These are phyloP conservation scores for Brachyrhaphis roseni DNA, from an alignment of 2,797 vertebrate genomes.

Conservation along the genomic window DNA sequence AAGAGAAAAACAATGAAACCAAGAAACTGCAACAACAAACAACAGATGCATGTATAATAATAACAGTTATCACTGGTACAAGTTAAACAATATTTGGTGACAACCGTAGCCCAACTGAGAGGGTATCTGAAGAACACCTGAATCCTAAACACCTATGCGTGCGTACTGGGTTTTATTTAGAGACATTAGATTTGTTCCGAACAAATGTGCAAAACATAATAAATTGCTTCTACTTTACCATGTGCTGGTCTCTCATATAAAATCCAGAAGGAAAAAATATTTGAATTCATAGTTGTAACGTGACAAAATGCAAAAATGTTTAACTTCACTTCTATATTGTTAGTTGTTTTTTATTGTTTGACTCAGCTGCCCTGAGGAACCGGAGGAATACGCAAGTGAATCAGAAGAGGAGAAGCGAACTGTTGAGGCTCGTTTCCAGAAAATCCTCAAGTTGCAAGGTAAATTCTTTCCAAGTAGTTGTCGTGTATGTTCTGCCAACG, in stretches of 20 bases:
- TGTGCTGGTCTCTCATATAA: background rate
- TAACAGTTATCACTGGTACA: too few species aligned
- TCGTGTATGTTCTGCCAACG: background rate
- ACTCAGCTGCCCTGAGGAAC: slow-evolving; percentile 91
- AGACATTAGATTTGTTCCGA: background rate
- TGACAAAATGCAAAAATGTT: background rate
- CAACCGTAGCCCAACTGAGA: too few species aligned
- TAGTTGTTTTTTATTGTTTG: background rate
- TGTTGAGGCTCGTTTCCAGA: slow-evolving; percentile 86
- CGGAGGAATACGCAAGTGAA: slow-evolving; percentile 86
- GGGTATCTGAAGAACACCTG: too few species aligned
- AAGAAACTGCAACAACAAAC: too few species aligned
- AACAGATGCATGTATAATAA: too few species aligned
- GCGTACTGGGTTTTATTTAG: background rate
- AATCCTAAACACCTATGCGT: too few species aligned
- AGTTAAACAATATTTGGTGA: too few species aligned
- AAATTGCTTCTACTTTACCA: background rate
- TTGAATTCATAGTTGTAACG: background rate
- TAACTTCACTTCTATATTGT: too few species aligned
- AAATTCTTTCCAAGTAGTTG: background rate
- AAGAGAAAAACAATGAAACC: too few species aligned
- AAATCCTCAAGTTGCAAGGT: slow-evolving; percentile 91
- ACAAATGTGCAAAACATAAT: background rate
- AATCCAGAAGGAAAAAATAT: background rate
- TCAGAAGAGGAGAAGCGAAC: slow-evolving; percentile 90